These are phyloP conservation scores for Chalcosyrphus nemorum DNA, from an alignment of 2,888 invertebrate species.

Conservation along the genomic window DNA sequence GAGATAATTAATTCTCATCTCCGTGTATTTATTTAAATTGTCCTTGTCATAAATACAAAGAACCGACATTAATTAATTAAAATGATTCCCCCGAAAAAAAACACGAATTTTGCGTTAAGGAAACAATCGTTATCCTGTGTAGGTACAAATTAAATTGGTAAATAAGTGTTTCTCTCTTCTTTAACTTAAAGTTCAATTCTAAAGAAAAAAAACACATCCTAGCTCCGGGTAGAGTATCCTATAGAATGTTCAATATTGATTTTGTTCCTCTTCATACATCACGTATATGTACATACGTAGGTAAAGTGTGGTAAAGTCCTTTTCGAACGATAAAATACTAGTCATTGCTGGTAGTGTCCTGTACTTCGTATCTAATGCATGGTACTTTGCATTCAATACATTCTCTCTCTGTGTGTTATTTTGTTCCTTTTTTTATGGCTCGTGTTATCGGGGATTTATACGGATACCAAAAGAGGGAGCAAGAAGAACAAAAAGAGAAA, in stretches of 20 bases:
- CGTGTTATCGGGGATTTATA: constrained; percentile 35
- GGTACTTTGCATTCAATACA: constrained; percentile 44
- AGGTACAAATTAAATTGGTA: neutral
- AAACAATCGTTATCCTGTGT: constrained; percentile 23
- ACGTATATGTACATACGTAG: neutral
- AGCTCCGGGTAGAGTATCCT: neutral
- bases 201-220: constrained; percentile 15
- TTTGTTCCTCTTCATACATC: constrained; percentile 25
- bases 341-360: neutral
- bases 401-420: too few relatives aligned
- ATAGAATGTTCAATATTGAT: constrained; percentile 47
- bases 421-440: neutral
- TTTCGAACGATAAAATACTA: neutral
- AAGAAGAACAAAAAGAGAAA: neutral
- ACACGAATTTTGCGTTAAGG: neutral
- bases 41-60: neutral
- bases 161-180: neutral
- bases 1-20: constrained; percentile 18
- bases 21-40: constrained; percentile 3
- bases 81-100: neutral
- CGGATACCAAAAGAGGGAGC: neutral
- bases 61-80: constrained; percentile 19
- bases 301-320: constrained; percentile 19
- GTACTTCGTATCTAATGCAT: constrained; percentile 43
- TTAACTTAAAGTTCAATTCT: neutral